Evolutionary conservation across 2,797 vertebrate genomes (phyloP).

Genomic region (Neostethus bicornis): DNA sequence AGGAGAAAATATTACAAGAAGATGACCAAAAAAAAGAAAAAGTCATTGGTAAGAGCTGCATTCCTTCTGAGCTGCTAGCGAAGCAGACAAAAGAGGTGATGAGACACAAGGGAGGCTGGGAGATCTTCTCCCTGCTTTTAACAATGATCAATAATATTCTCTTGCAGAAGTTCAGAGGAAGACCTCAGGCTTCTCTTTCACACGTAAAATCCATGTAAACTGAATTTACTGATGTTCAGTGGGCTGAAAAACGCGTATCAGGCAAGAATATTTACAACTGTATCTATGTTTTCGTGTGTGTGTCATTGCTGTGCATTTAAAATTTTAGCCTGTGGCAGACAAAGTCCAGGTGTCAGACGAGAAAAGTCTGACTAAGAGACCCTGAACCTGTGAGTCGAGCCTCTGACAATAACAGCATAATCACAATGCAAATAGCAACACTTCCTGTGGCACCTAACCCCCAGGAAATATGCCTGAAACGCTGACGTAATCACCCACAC

Average conservation of each 20-base stretch:
- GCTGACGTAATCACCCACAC: conserved; percentile 7
- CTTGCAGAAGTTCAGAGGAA: conserved; percentile 17
- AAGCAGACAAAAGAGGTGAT: conserved; percentile 16
- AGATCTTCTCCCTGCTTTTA: conserved; percentile 59
- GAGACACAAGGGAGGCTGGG: conserved; percentile 50
- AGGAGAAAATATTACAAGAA: conserved; percentile 13
- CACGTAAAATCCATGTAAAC: conserved; percentile 26
- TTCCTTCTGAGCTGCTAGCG: conserved; percentile 42
- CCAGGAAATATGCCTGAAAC: conserved; percentile 11
- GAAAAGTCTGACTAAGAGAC: conserved; percentile 42
- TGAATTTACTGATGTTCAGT: conserved; percentile 25
- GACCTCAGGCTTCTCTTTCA: conserved; percentile 29
- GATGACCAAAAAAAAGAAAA: conserved; percentile 27
- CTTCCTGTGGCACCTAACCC: conserved; percentile 55
- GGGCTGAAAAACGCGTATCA: conserved; percentile 34
- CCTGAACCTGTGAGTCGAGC: conserved; percentile 51
- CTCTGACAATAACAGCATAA: conserved; percentile 58
- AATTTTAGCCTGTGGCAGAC: conserved; percentile 21
- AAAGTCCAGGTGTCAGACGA: conserved; percentile 25
- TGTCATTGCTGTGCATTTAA: not conserved
- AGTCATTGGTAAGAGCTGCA: conserved; percentile 23
- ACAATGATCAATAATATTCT: conserved; percentile 66
- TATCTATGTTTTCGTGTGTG: conserved; percentile 31
- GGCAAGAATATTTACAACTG: conserved; percentile 45
- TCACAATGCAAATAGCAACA: conserved; percentile 54